Conservation (phyloP, 2,888 invertebrate genomes). For the Lycia hirtaria region DNA sequence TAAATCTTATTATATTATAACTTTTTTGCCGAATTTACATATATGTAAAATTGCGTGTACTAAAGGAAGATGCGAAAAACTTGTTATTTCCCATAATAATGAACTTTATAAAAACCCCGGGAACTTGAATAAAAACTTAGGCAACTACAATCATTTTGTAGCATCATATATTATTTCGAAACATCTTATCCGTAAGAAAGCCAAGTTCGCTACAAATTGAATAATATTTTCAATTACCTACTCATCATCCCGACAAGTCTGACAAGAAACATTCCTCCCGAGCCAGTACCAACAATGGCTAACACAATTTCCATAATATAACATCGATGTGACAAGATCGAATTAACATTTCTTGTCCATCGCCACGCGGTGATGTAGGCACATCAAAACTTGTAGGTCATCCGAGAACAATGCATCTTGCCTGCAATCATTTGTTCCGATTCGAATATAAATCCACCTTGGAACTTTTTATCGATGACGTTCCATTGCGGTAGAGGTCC, state of each 20-base stretch:
- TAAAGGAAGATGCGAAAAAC: no score
- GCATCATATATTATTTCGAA: no score
- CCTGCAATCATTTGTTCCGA: conserved; percentile 61
- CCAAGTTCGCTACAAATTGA: conserved; percentile 1
- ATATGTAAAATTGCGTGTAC: no score
- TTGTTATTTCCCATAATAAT: no score
- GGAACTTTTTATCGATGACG: conserved; percentile 25
- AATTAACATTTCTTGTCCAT: conserved; percentile 73
- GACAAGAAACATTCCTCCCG: conserved; percentile 45
- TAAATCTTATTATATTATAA: no score
- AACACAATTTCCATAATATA: conserved; percentile 59
- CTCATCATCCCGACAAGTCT: conserved; percentile 25
- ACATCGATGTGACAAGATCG: conserved; percentile 68
- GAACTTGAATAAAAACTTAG: no score
- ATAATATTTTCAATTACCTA: conserved; percentile 20
- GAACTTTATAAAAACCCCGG: no score
- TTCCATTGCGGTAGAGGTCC: conserved; percentile 28
- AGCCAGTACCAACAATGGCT: conserved; percentile 49
- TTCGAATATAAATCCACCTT: conserved; percentile 39
- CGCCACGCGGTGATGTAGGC: conserved; percentile 65
- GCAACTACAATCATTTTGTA: no score
- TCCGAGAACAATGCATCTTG: conserved; percentile 67
- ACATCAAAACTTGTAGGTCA: conserved; percentile 68
- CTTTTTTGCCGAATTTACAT: no score
- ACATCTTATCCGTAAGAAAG: background rate